These are phyloP conservation scores for Melanotaenia nigrans DNA, from an alignment of 2,797 vertebrate genomes.

Conservation along the genomic window DNA sequence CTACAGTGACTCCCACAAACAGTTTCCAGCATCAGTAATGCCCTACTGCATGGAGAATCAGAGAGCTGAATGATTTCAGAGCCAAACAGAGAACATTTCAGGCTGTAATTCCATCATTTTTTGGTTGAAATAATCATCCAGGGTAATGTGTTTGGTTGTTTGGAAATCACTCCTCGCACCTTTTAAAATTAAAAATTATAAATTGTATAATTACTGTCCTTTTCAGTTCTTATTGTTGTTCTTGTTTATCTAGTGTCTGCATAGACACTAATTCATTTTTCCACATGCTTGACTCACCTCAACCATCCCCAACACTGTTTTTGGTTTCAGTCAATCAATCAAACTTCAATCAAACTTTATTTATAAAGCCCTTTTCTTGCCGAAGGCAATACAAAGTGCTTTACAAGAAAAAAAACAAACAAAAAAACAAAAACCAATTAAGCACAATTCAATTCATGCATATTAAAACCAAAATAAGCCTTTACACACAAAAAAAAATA, in stretches of 20 bases:
- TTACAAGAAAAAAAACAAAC: neutral
- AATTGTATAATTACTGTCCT: slow-evolving; percentile 18
- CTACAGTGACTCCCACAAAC: slow-evolving; percentile 73
- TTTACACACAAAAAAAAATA: no score
- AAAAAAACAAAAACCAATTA: no score
- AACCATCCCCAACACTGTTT: neutral
- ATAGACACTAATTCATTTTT: neutral
- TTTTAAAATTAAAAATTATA: slow-evolving; percentile 2
- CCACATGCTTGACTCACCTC: neutral
- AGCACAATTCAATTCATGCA: no score
- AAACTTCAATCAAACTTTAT: no score
- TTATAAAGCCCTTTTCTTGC: no score
- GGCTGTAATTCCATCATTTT: slow-evolving; percentile 64
- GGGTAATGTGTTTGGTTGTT: slow-evolving; percentile 42
- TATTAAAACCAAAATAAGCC: no score
- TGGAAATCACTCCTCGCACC: slow-evolving; percentile 50
- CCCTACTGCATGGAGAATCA: slow-evolving; percentile 30
- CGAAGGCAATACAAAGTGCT: no score
- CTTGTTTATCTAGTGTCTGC: neutral
- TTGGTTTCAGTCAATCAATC: neutral
- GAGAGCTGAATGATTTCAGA: slow-evolving; percentile 49
- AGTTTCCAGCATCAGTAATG: slow-evolving; percentile 56
- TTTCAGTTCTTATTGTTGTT: slow-evolving; percentile 10
- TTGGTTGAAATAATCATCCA: slow-evolving; percentile 59
- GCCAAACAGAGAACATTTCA: slow-evolving; percentile 52